phyloP scores from a whole-genome alignment of 1,140 invertebrate species.

The Diachasma alloeum region DNA sequence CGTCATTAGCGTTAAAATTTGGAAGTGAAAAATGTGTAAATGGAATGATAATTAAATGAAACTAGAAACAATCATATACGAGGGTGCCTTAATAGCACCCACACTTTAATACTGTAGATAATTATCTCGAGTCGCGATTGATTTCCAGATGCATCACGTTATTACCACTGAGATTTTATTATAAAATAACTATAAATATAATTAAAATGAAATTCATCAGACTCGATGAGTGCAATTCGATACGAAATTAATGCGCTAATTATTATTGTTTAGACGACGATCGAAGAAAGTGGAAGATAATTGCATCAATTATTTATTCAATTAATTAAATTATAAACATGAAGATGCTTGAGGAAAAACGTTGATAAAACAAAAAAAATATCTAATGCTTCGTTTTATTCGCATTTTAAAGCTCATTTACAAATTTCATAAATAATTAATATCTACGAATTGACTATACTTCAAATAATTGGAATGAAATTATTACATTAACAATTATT shows the following conservation, averaged over 20 bases:
- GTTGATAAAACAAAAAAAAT: neutral
- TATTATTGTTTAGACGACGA: neutral
- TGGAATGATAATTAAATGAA: neutral
- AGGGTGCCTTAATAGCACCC: constrained; percentile 14
- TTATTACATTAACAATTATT: neutral
- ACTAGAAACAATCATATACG: constrained; percentile 33
- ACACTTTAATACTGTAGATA: neutral
- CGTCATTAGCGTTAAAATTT: neutral
- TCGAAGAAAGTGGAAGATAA: constrained; percentile 12
- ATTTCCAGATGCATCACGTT: neutral
- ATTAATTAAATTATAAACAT: neutral
- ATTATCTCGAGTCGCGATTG: neutral
- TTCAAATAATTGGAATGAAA: neutral
- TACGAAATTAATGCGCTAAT: neutral
- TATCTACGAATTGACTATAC: neutral
- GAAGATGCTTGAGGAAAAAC: neutral
- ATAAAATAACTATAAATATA: constrained; percentile 2
- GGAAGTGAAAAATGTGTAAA: neutral
- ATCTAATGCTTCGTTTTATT: neutral
- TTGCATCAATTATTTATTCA: constrained; percentile 13
- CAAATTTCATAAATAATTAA: neutral
- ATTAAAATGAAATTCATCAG: constrained; percentile 1
- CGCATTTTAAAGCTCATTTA: constrained; percentile 6
- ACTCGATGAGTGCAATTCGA: neutral
- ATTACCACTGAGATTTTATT: neutral